These are phyloP conservation scores for Bufo bufo DNA, from an alignment of 2,113 vertebrate genomes.

Conservation along the genomic window DNA sequence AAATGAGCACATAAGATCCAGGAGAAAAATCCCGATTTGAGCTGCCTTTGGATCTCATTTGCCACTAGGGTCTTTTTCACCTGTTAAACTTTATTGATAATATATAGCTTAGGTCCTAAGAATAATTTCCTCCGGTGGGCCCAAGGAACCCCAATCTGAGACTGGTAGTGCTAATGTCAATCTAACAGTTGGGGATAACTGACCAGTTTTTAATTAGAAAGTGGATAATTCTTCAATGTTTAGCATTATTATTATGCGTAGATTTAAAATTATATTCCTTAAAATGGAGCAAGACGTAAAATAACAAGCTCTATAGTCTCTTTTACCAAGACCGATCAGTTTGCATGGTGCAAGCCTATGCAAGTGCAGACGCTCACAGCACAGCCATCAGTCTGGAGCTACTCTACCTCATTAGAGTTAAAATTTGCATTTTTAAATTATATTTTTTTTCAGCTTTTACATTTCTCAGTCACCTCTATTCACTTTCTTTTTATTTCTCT, in stretches of 20 bases:
- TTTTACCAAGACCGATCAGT: neutral
- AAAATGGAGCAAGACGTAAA: neutral
- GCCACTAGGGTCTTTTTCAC: no score
- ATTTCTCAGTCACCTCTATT: constrained; percentile 9
- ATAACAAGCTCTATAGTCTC: neutral
- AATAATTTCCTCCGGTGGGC: no score
- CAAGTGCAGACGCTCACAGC: neutral
- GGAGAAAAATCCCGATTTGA: no score
- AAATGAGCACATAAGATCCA: no score
- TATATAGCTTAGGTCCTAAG: no score
- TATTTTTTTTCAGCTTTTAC: neutral
- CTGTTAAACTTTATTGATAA: no score
- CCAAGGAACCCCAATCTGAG: no score
- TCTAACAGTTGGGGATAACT: no score
- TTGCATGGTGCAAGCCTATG: neutral
- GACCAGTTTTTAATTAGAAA: no score
- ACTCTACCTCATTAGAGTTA: constrained; percentile 18
- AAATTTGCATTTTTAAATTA: constrained; percentile 35
- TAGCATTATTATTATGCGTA: neutral
- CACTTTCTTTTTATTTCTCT: constrained; percentile 4
- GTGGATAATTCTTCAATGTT: no score
- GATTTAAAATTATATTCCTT: neutral
- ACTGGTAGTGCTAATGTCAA: no score
- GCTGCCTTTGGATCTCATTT: no score
- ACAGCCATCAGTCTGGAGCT: neutral